Evolutionary conservation across 92 coral and sea anemone species (phyloP), one percentile per base, ranked within the genome.

Genomic region (Porites rus): DNA sequence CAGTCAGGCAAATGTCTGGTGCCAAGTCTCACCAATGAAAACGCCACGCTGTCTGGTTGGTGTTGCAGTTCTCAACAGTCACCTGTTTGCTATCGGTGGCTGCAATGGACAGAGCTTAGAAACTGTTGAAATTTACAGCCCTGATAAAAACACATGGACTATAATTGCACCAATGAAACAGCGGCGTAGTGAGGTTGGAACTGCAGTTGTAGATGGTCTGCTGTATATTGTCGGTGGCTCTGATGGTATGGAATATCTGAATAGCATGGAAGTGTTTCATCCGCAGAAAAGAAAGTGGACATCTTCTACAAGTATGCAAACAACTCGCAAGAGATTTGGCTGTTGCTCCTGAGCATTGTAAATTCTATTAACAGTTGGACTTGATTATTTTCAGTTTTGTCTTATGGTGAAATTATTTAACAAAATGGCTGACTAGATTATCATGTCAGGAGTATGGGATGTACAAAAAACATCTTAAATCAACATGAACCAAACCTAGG

Each of bases 21-120:
- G 78, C 58, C 78, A 69, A 8, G 88, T 90, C 2, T 68, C 91
- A 10, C 22, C 93, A 4, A 61, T 90, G 81, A 90, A 84, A 46
- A 88, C 88, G 12, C 91, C 90, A 6, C 87, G 93, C 14, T 86
- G 85, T 82, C 80, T 88, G 78, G 90, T 64, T 4, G 93, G 93
- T n/a, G 81, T 81, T 56, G 87, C 87, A 46, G 88, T 90, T 60
- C 61, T 87, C 12, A 88, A 87, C 52, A 72, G 81, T 31, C 72
- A 17, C 20, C 64, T 90, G 50, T 90, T 85, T 87, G 91, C 86
- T 18, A 79, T 90, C 18, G 93, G 93, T 86, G 93, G 93, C 56
- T 86, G 88, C 74, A 85, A 86, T 86, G 88, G 72, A 18, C 85
- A 87, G 77, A 86, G 89, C 69, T 87, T 91, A 67, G 86, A 82